Base-by-base conservation (phyloP, 2,888 invertebrate species). In the Oscheius sp. region DNA sequence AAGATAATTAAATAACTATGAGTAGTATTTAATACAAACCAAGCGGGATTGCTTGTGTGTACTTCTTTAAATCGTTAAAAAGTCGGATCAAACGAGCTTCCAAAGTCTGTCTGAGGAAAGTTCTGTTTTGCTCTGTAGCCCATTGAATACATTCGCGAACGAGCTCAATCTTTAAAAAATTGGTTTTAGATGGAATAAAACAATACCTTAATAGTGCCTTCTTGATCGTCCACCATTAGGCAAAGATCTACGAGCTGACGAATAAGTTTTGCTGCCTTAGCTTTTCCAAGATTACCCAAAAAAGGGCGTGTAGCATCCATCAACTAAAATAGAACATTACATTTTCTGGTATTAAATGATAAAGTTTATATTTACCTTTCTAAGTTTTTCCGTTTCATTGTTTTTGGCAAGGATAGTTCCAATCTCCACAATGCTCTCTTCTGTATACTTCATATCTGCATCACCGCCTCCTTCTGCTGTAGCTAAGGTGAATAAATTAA, bases 191-290 rank as follows among this genome's bases (percentile, higher is more conserved):
- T 29, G 17, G 3, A 39, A 33, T 15, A 46, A 45, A 52, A 34
- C 12, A 15, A 57, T 12, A 82, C 84, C 72, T 84, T 85, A 50
- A 84, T 79, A 52, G 82, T 94, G 64, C 96, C 96, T 76, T 95
- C 95, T 58, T 93, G 93, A 75, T 95, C 95, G 88, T 97, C 96
- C 89, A 98, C 91, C 87, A 96, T 96, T 81, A 98, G 89, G 89
- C 98, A 98, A 89, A 95, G 92, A 88, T 99, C 98, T 12, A 98
- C 96, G 81, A 99, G 90, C 25, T 94, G 93, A 76, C 97, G 91
- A 8, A 99, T 97, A 84, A 99, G 89, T 89, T 98, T 98, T 0
- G 97, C 97, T 64, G 98, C 98, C 89, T 98, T 98, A 37, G 98
- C 97, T 90, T 98, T 98, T 88, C 96, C 96, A 86, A 98, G 94